These are phyloP conservation scores for Lanius ludovicianus DNA, from an alignment of 2,113 vertebrate species.

Conservation along the genomic window DNA sequence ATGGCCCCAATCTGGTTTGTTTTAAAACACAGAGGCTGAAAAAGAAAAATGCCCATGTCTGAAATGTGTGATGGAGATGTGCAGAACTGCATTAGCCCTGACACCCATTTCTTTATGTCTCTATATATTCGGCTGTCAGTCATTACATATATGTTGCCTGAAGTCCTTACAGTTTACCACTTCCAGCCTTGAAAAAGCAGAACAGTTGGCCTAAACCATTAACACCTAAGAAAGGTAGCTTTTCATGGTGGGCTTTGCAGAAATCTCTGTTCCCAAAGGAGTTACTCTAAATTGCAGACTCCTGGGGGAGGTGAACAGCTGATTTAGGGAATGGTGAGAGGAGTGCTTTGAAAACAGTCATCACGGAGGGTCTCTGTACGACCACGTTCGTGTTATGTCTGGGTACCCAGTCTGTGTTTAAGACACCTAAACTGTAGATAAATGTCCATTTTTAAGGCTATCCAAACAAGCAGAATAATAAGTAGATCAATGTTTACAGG, in stretches of 20 bases:
- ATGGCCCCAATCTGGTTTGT: constrained; percentile 54
- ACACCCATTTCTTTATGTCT: constrained; percentile 36
- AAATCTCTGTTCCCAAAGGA: background rate
- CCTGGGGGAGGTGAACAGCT: background rate
- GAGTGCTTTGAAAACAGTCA: background rate
- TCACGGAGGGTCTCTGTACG: background rate
- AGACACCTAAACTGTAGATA: background rate
- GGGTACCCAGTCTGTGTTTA: background rate
- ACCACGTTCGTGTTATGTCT: background rate
- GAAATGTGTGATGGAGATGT: constrained; percentile 53
- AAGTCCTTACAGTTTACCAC: constrained; percentile 44
- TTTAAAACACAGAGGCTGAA: constrained; percentile 64
- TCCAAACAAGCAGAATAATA: constrained; percentile 35
- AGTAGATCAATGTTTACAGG: constrained; percentile 25
- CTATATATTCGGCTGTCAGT: constrained; percentile 61
- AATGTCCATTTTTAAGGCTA: constrained; percentile 15
- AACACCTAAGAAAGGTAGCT: background rate
- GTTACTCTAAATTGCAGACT: background rate
- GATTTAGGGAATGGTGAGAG: background rate
- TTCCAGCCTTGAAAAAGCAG: background rate
- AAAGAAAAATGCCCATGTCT: constrained; percentile 56
- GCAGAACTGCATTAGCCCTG: constrained; percentile 56
- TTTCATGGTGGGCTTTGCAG: background rate
- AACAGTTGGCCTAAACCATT: background rate
- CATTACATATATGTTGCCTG: constrained; percentile 57